phyloP scores from a whole-genome alignment of 2,888 invertebrate species.

The Helicoverpa assulta region DNA sequence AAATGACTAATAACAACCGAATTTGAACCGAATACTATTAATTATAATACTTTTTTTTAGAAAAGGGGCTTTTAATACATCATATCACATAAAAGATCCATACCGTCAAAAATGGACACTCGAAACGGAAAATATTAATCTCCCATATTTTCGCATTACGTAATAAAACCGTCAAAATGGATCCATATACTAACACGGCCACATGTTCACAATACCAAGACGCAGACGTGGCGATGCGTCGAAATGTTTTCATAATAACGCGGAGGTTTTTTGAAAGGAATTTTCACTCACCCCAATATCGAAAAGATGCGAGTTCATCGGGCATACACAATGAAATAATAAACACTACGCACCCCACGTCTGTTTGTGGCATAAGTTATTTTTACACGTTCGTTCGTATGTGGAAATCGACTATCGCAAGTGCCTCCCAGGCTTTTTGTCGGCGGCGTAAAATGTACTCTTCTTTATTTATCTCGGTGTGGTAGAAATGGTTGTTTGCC shows the following conservation, averaged over 20 bases:
- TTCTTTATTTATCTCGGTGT: conserved; percentile 11
- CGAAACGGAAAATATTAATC: conserved; percentile 32
- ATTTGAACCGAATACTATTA: no score
- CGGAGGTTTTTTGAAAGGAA: conserved; percentile 55
- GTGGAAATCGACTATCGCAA: conserved; percentile 44
- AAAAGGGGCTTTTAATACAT: no score
- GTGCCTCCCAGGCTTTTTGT: conserved; percentile 46
- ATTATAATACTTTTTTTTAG: no score
- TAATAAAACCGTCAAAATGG: conserved; percentile 47
- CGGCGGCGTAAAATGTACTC: conserved; percentile 24
- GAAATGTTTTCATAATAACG: conserved; percentile 56
- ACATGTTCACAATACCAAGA: conserved; percentile 46
- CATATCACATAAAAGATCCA: conserved; percentile 7
- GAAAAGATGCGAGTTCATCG: conserved; percentile 65
- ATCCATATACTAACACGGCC: conserved; percentile 52
- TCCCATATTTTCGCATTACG: conserved; percentile 45
- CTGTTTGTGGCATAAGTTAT: conserved; percentile 65
- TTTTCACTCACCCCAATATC: conserved; percentile 60
- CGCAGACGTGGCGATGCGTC: conserved; percentile 52
- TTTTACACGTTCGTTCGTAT: conserved; percentile 65
- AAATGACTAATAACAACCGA: no score
- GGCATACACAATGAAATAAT: conserved; percentile 74
- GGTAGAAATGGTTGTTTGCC: not conserved
- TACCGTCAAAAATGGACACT: conserved; percentile 23
- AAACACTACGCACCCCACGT: conserved; percentile 70